These are phyloP conservation scores for Amphipoea lucens DNA, from an alignment of 2,888 invertebrate species.

Conservation along the genomic window DNA sequence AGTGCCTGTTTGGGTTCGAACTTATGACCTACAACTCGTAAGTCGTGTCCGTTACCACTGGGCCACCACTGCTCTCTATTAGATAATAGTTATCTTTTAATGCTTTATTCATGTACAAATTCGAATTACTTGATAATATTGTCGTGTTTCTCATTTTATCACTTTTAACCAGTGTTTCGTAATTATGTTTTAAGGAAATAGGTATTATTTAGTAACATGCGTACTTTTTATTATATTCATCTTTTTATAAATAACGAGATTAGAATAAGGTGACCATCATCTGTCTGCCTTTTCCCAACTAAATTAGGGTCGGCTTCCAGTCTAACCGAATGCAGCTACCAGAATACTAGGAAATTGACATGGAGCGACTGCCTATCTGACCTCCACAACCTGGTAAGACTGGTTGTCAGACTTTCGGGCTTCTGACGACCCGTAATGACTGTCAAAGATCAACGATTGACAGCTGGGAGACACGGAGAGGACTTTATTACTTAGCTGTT, in stretches of 20 bases:
- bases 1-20: background rate
- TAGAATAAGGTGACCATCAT: background rate
- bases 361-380: background rate
- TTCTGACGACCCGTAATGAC: background rate
- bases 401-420: background rate
- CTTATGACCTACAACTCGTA: too few relatives aligned
- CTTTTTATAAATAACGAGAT: background rate
- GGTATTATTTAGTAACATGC: background rate
- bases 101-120: constrained; percentile 21
- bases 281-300: background rate
- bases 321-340: background rate
- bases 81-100: constrained; percentile 10
- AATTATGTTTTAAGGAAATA: constrained; percentile 2
- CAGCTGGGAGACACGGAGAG: background rate
- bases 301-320: background rate
- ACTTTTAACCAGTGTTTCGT: background rate
- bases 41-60: background rate
- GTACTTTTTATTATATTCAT: background rate
- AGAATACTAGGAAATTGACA: background rate
- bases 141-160: background rate
- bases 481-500: background rate
- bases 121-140: background rate
- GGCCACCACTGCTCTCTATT: background rate
- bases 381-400: background rate
- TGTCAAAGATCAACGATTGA: background rate